These are phyloP conservation scores for Xestobium rufovillosum DNA, from an alignment of 2,888 invertebrate genomes.

Conservation along the genomic window DNA sequence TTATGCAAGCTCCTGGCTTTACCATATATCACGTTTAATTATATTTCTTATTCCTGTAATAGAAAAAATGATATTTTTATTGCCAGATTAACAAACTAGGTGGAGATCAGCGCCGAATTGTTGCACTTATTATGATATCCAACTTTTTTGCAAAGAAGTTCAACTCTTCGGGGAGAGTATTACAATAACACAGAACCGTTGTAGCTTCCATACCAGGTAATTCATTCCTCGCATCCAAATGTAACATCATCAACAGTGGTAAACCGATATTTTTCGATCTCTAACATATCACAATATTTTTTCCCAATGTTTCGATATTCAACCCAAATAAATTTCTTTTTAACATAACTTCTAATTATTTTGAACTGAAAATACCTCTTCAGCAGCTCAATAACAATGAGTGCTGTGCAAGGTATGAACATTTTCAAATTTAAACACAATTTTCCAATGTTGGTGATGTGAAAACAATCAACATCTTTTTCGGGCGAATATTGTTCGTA, in stretches of 20 bases:
- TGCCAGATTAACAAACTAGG: too few species aligned
- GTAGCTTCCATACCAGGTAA: conserved; percentile 74
- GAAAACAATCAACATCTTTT: conserved; percentile 92
- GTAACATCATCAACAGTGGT: conserved; percentile 80
- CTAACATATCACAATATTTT: conserved; percentile 82
- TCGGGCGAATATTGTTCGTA: too few species aligned
- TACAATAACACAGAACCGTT: conserved; percentile 81
- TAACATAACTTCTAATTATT: too few species aligned
- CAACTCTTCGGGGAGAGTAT: conserved; percentile 74
- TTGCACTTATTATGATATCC: too few species aligned
- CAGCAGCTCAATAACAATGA: conserved; percentile 65
- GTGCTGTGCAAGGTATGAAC: conserved; percentile 72
- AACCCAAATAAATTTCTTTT: too few species aligned
- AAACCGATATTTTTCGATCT: conserved; percentile 89
- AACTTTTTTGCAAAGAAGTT: too few species aligned
- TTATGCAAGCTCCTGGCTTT: too few species aligned
- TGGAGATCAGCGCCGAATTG: too few species aligned
- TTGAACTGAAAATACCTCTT: too few species aligned
- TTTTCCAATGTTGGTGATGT: conserved; percentile 73
- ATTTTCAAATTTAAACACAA: conserved; percentile 65
- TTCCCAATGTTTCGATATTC: conserved; percentile 73
- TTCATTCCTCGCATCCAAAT: conserved; percentile 68
- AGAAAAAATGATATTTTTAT: too few species aligned
- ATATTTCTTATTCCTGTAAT: too few species aligned
- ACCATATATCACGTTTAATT: too few species aligned